Base-by-base conservation (phyloP, 1,140 invertebrate genomes). In the Dendrolimus kikuchii region DNA sequence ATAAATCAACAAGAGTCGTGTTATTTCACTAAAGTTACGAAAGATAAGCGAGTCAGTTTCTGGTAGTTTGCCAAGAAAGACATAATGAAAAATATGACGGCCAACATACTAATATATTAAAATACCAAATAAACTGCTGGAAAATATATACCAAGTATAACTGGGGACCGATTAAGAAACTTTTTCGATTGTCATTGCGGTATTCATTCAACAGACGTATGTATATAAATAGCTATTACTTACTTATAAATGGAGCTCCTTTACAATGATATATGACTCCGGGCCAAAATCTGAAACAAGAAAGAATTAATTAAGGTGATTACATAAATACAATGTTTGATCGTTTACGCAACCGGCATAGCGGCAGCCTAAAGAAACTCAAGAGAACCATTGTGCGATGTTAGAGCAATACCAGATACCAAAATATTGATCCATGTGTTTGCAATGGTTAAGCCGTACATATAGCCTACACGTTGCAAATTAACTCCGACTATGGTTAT, bases 221-320 rank as follows among this genome's bases (percentile, higher is more conserved):
- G 6, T 9, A 10, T n/a, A 6, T 36, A 10, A 50, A 49, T 49
- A 5, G 9, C 9, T 23, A 5, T 7, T 48, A 83, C 82, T 83
- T 75, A 86, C 82, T 72, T 77, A 71, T 23, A 71, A 77, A 75
- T 58, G 59, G 68, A 78, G 77, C 76, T 79, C 66, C 68, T 74
- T 68, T 70, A 77, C 71, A 82, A 71, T 69, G 72, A 75, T 76
- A 76, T 76, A 81, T 86, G 80, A 86, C 79, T 86, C 82, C 80
- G 73, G 74, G 67, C 70, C 68, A 79, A 81, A 73, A 82, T 82
- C 81, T 84, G 81, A 59, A 84, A 83, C 65, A 60, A 66, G 64
- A 51, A 68, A n/a, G 5, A 38, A 43, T 51, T 8, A 8, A n/a
- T 9, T 45, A 64, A 58, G 43, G 23, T 0, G n/a, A n/a, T 4